Base-by-base conservation (phyloP, 2,113 vertebrate species). In the Corythornis madagascariensis region DNA sequence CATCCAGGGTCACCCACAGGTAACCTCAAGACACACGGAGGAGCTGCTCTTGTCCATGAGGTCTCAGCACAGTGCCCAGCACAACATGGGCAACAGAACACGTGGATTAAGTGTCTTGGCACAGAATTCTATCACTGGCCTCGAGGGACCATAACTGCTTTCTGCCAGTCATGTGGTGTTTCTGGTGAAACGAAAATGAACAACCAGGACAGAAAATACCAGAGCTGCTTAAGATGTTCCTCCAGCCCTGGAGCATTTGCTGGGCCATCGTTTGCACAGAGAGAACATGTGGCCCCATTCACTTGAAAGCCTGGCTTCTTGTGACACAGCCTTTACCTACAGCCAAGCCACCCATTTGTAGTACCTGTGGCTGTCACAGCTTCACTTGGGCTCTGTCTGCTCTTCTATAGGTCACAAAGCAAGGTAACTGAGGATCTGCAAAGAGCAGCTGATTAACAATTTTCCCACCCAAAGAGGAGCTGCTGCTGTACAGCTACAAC, bases 81-180 rank as follows among this genome's bases (percentile, higher is more conserved):
- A 0, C 14, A 43, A 7, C 0, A 6, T 38, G 42, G 59, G 42
- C 75, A 67, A 55, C 45, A 45, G 35, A 72, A 64, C 16, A 25
- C 1, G 1, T 1, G 1, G 2, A 29, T 0, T 0, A 47, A 7
- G 15, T 26, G 13, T 40, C 59, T 83, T 16, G 38, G n/a, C n/a
- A 61, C 60, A 80, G 78, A 65, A 33, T 55, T 66, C 47, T 29
- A 40, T 28, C 21, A 17, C 83, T 86, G 83, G 56, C 80, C 65
- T 80, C 1, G 0, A 61, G 20, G 80, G 21, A 31, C 72, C 11
- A 3, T 8, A n/a, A 80, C 55, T 14, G n/a, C 16, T 35, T 72
- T 56, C n/a, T 67, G 56, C 31, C 26, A 38, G 60, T 63, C 40
- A 38, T 4, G 4, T 40, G 16, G 4, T 33, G 25, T 20, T 8